Percentiles rank a stretch among this genome's conserved stretches.
These are phyloP conservation scores for Ganaspis brasiliensis DNA, from an alignment of 2,888 invertebrate genomes.

Conservation along the genomic window DNA sequence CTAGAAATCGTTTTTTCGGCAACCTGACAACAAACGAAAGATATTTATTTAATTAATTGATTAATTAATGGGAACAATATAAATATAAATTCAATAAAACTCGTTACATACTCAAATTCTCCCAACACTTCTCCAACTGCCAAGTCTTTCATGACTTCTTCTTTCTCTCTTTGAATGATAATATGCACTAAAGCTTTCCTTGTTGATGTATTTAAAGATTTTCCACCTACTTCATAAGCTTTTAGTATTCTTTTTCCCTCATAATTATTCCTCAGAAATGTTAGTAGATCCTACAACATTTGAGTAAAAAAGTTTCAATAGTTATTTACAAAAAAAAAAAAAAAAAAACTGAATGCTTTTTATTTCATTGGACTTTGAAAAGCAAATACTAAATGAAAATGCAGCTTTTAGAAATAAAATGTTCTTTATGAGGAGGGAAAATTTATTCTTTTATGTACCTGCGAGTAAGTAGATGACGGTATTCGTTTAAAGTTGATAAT, in stretches of 20 bases:
- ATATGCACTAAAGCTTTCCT: not conserved
- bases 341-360: no score
- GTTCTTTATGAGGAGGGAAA: no score
- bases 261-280: not conserved
- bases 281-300: not conserved
- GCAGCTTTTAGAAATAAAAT: no score
- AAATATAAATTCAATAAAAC: not conserved
- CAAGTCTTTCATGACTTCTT: not conserved
- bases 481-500: no score
- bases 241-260: not conserved
- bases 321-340: no score
- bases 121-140: constrained; percentile 7
- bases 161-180: constrained; percentile 11
- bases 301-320: no score
- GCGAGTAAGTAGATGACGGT: no score
- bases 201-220: not conserved
- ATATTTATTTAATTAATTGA: not conserved
- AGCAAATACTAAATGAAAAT: no score
- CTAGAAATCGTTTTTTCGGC: constrained; percentile 1
- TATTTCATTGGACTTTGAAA: no score
- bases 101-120: constrained; percentile 8
- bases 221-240: not conserved
- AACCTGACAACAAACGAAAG: not conserved
- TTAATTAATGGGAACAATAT: not conserved
- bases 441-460: no score